phyloP scores from a whole-genome alignment of 2,888 invertebrate genomes.

The Athalia circularis region DNA sequence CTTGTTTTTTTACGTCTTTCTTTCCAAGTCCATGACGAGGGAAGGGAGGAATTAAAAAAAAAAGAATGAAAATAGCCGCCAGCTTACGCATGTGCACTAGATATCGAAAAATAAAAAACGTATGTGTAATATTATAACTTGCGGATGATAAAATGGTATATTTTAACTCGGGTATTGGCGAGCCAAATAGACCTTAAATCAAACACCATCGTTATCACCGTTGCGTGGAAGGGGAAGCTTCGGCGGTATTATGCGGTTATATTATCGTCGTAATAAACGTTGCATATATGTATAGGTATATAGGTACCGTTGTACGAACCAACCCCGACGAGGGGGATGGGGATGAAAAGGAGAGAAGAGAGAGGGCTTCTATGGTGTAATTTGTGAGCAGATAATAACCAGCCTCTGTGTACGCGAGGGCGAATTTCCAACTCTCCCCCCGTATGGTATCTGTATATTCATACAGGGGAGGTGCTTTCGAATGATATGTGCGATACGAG shows the following conservation, averaged over 20 bases:
- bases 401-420: background rate
- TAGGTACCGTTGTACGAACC: slow-evolving; percentile 23
- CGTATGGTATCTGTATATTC: background rate
- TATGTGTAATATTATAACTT: background rate
- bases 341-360: slow-evolving; percentile 4
- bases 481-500: slow-evolving; percentile 1
- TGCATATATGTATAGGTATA: slow-evolving; percentile 51
- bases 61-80: too few relatives aligned
- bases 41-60: too few relatives aligned
- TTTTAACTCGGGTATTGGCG: slow-evolving; percentile 4
- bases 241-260: slow-evolving; percentile 57
- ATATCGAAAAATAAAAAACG: background rate
- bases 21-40: too few relatives aligned
- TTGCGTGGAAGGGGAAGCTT: background rate
- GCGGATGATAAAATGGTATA: background rate
- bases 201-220: slow-evolving; percentile 34
- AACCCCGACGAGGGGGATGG: background rate
- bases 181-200: slow-evolving; percentile 13
- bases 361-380: slow-evolving; percentile 53
- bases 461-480: background rate
- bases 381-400: slow-evolving; percentile 63
- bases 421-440: background rate
- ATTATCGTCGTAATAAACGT: slow-evolving; percentile 63
- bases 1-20: too few relatives aligned
- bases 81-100: too few relatives aligned